Base-by-base conservation (phyloP, 2,113 vertebrate genomes). In the Petaurus breviceps region DNA sequence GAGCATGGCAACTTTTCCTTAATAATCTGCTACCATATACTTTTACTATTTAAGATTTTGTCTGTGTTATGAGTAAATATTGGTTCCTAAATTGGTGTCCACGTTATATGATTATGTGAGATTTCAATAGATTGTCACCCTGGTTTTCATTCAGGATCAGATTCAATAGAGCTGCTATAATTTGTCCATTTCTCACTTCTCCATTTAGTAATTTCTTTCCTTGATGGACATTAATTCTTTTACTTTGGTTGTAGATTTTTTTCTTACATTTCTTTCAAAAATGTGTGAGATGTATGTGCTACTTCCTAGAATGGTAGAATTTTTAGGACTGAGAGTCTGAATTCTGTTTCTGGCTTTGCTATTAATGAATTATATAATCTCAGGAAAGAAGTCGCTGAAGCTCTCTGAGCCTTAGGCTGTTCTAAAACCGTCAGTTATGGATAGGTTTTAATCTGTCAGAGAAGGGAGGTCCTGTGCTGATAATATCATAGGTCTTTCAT, bases 221-320 rank as follows among this genome's bases (percentile, higher is more conserved):
- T 31, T 31, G 16, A 28, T 50, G 31, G 47, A 51, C 47, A 51
- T 14, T 90, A 23, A 90, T 90, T 68, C 47, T 90, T 25, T 50
- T 16, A 51, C 46, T 90, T 90, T 90, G 49, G 51, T 51, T 90
- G 16, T 16, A 46, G 47, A 14, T 90, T 90, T 90, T 90, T 90
- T 90, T 16, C 90, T 10, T 90, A 2, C 16, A 31, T 50, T 50
- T 11, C 28, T 90, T 51, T 51, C 47, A 50, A 31, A 90, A 6
- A 90, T 16, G 4, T 90, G 24, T 50, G 47, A 90, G 90, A 90
- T 22, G 1, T 46, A 5, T 26, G 31, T 31, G 50, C 47, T 90
- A 51, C 26, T 90, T 90, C 51, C 92, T 96, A 96, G 50, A 97
- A 98, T 98, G 96, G 97, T 97, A 49, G 47, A 49, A 49, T 49